Percentiles rank a stretch among this genome's conserved stretches.
These are phyloP conservation scores for Cataglyphis rosenhaueri DNA, from an alignment of 2,888 invertebrate genomes.

Conservation along the genomic window DNA sequence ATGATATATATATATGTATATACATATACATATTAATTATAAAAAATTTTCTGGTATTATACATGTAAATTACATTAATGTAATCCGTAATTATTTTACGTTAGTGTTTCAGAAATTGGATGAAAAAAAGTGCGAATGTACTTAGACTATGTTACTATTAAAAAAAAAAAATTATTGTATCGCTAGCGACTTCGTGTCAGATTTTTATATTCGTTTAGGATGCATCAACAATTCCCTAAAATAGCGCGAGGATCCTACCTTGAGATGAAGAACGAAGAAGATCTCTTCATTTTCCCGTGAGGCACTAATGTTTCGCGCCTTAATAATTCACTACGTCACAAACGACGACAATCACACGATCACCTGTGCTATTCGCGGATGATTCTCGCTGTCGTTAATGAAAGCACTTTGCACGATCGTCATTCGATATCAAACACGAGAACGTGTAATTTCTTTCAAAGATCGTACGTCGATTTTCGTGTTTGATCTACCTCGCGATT, in stretches of 20 bases:
- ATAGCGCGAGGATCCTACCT: conserved; percentile 76
- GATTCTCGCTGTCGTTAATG: conserved; percentile 59
- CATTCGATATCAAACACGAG: conserved; percentile 25
- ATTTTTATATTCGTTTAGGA: conserved; percentile 25
- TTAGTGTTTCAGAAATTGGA: background rate
- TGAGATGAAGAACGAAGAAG: conserved; percentile 83
- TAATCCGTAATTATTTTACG: background rate
- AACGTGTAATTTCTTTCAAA: conserved; percentile 12
- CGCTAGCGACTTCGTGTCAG: background rate
- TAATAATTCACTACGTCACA: conserved; percentile 69
- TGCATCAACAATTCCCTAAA: conserved; percentile 17
- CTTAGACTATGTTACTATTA: too few relatives aligned
- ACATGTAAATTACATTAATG: background rate
- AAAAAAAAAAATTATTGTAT: conserved; percentile 11
- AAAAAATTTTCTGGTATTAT: background rate
- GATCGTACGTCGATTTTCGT: conserved; percentile 35
- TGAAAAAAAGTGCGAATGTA: background rate
- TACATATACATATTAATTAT: background rate
- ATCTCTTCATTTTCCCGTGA: conserved; percentile 84
- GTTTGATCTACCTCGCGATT: conserved; percentile 23
- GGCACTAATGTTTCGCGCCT: conserved; percentile 83
- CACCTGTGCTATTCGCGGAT: conserved; percentile 44
- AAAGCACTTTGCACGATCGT: conserved; percentile 51
- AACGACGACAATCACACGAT: conserved; percentile 63
- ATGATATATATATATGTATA: background rate